Conservation (phyloP, 2,888 invertebrate species). For the Clusia tigrina region DNA sequence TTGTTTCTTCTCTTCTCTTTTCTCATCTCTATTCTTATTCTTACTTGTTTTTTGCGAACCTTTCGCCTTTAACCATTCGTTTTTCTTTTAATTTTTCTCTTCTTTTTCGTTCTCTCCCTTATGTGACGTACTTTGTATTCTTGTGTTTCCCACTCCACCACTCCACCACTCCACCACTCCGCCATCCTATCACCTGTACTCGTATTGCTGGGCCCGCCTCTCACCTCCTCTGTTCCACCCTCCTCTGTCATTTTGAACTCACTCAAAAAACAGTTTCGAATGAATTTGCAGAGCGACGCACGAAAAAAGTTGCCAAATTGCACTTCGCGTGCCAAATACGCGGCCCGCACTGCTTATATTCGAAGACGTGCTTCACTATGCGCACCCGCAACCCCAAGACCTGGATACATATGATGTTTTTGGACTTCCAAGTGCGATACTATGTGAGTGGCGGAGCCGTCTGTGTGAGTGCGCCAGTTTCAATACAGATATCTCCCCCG, state of each 20-base stretch:
- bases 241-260: conserved; percentile 17
- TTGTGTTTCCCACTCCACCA: too few relatives aligned
- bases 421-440: conserved; percentile 78
- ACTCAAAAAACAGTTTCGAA: conserved; percentile 55
- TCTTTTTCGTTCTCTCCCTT: too few relatives aligned
- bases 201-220: too few relatives aligned
- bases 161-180: too few relatives aligned
- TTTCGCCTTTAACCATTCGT: neutral
- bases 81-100: too few relatives aligned
- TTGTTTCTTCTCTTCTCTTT: conserved; percentile 23
- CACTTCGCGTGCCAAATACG: conserved; percentile 89
- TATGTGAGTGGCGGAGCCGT: conserved; percentile 53
- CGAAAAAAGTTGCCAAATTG: conserved; percentile 86
- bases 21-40: conserved; percentile 2
- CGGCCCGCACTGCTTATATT: conserved; percentile 87
- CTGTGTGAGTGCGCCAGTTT: neutral
- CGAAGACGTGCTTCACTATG: conserved; percentile 79
- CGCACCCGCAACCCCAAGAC: conserved; percentile 82
- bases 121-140: too few relatives aligned
- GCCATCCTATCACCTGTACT: conserved; percentile 36
- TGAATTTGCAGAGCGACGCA: conserved; percentile 73
- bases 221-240: conserved; percentile 10
- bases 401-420: conserved; percentile 97
- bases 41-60: neutral
- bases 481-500: neutral